Evolutionary conservation across 2,888 invertebrate genomes (phyloP), one percentile per base, ranked within the genome.

Genomic region (Scaeva pyrastri): DNA sequence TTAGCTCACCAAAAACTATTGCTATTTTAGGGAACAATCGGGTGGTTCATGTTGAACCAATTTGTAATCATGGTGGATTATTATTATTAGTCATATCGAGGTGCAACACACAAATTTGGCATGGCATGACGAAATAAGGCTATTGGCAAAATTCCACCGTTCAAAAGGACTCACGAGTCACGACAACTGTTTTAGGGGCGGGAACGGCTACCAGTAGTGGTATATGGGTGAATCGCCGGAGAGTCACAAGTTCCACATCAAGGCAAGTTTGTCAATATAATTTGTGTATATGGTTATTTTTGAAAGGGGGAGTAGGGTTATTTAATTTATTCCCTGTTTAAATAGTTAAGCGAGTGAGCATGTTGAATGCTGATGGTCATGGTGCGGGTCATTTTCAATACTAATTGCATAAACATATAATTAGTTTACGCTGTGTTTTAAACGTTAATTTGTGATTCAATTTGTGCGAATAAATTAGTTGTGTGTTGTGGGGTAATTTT

Each of bases 271-370:
- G n/a, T 11, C 10, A 41, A 23, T 50, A 50, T 58, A 43, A 72
- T 50, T 66, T 50, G 56, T 36, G n/a, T 2, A 11, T 10, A 36
- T 45, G 31, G 39, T 52, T 76, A 23, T 6, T 1, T 16, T 36
- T 48, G 23, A n/a, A n/a, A n/a, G n/a, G 10, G 12, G 16, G 52
- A 60, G 6, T 12, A 14, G 52, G 72, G 45, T 36, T 68, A 73
- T 71, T 71, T 1, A 43, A 83, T 77, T 83, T 68, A 73, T 68
- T 73, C 62, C 48, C 66, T 43, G 16, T 72, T 76, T 68, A 82
- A 77, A 60, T 68, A 43, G 64, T 50, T 23, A 39, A 58, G 6
- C 43, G 31, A 66, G 48, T 19, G 26, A 31, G 36, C 11, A 3
- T 10, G 58, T n/a, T n/a, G n/a, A n/a, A n/a, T n/a, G n/a, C n/a